These are phyloP conservation scores for Bellardia bayeri DNA, from an alignment of 2,888 invertebrate genomes.

Conservation along the genomic window DNA sequence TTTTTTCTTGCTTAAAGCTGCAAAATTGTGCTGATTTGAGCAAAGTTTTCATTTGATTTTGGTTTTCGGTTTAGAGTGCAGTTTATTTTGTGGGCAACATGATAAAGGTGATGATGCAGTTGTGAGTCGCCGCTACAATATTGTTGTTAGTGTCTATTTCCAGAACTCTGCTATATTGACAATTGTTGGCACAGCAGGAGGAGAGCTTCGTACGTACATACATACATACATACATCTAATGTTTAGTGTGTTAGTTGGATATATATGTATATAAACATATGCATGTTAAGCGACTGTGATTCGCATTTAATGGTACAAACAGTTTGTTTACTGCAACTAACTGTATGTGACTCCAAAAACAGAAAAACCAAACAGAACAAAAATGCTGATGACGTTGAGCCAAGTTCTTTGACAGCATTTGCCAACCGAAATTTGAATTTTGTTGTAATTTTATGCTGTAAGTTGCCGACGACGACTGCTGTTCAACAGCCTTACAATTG, in stretches of 20 bases:
- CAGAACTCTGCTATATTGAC: constrained; percentile 54
- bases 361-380: constrained; percentile 8
- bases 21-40: constrained; percentile 71
- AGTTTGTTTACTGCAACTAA: constrained; percentile 37
- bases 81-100: constrained; percentile 14
- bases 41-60: constrained; percentile 72
- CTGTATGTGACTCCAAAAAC: constrained; percentile 49
- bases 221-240: neutral
- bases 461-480: constrained; percentile 60
- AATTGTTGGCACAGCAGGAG: constrained; percentile 67
- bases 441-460: constrained; percentile 65
- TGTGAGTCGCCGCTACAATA: constrained; percentile 23
- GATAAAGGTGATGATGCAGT: constrained; percentile 22
- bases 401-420: constrained; percentile 66
- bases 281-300: constrained; percentile 62
- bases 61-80: constrained; percentile 5
- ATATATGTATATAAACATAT: constrained; percentile 18
- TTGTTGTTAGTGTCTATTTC: constrained; percentile 37
- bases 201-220: neutral
- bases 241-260: constrained; percentile 26
- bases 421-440: constrained; percentile 59
- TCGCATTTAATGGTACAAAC: constrained; percentile 48
- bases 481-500: constrained; percentile 78
- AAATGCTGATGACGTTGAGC: constrained; percentile 38
- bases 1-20: constrained; percentile 45